Conservation (phyloP, 2,797 vertebrate genomes). For the Phoxinus dragarum region DNA sequence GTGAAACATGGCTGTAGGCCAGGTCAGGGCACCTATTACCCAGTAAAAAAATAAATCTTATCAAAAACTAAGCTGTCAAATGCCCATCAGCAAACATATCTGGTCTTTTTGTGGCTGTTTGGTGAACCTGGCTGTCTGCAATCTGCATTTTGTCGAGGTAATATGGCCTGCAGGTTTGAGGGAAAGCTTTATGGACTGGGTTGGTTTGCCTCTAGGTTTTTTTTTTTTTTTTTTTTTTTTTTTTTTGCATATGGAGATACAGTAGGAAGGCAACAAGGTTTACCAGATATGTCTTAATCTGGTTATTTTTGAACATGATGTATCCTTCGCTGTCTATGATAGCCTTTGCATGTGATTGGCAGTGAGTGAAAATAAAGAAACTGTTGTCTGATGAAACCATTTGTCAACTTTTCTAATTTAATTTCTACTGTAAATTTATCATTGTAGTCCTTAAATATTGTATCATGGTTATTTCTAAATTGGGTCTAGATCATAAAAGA, state of each 20-base stretch:
- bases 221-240: neutral
- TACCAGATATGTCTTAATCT: neutral
- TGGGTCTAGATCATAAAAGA: neutral
- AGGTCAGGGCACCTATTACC: constrained; percentile 78
- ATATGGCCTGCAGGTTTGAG: constrained; percentile 28
- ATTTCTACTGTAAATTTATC: neutral
- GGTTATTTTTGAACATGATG: neutral
- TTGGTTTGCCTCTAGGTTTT: constrained; percentile 18
- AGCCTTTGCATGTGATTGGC: neutral
- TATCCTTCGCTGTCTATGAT: neutral
- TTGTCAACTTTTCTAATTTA: neutral
- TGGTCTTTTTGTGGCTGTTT: constrained; percentile 42
- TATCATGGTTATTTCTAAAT: neutral
- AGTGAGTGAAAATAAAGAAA: too few species aligned
- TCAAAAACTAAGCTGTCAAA: constrained; percentile 72
- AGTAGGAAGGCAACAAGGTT: neutral
- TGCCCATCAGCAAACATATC: constrained; percentile 73
- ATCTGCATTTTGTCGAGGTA: constrained; percentile 37
- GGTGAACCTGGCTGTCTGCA: constrained; percentile 24
- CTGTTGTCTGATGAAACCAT: neutral
- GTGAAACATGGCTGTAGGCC: constrained; percentile 74
- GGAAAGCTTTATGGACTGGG: constrained; percentile 16
- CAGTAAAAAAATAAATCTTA: constrained; percentile 73
- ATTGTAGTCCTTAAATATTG: neutral
- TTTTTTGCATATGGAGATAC: neutral